These are phyloP conservation scores for Cosmopolites sordidus DNA, from an alignment of 2,888 invertebrate species.

Conservation along the genomic window DNA sequence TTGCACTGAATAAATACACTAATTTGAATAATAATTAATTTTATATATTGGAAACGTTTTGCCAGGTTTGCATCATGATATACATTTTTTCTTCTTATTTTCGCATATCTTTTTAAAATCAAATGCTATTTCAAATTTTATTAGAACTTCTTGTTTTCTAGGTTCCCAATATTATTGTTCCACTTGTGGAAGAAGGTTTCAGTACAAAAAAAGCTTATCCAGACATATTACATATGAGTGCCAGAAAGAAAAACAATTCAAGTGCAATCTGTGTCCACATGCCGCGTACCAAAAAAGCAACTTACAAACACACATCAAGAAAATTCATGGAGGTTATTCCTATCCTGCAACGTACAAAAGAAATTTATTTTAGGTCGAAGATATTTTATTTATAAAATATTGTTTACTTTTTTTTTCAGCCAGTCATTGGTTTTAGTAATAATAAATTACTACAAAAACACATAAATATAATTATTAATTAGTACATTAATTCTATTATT, in stretches of 20 bases:
- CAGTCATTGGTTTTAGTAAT: too few species aligned
- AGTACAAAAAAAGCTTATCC: slow-evolving; percentile 6
- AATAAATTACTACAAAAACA: too few species aligned
- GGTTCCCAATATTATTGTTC: neutral
- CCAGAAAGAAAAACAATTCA: slow-evolving; percentile 18
- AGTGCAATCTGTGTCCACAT: slow-evolving; percentile 9
- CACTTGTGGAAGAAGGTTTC: slow-evolving; percentile 7
- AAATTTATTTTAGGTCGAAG: neutral
- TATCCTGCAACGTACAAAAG: too few species aligned
- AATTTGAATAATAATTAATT: too few species aligned
- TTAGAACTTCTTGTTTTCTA: too few species aligned
- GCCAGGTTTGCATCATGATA: too few species aligned
- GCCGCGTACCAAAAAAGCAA: slow-evolving; percentile 7
- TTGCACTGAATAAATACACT: too few species aligned
- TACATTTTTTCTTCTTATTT: too few species aligned
- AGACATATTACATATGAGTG: slow-evolving; percentile 17
- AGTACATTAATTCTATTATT: too few species aligned
- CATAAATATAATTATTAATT: neutral
- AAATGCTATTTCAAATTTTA: too few species aligned
- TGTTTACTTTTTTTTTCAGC: neutral
- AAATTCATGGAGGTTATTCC: neutral
- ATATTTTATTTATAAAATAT: neutral
- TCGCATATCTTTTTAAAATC: too few species aligned
- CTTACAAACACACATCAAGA: slow-evolving; percentile 7
- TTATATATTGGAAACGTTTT: too few species aligned